These are phyloP conservation scores for Emberiza fucata DNA, from an alignment of 2,113 vertebrate genomes.

Conservation along the genomic window DNA sequence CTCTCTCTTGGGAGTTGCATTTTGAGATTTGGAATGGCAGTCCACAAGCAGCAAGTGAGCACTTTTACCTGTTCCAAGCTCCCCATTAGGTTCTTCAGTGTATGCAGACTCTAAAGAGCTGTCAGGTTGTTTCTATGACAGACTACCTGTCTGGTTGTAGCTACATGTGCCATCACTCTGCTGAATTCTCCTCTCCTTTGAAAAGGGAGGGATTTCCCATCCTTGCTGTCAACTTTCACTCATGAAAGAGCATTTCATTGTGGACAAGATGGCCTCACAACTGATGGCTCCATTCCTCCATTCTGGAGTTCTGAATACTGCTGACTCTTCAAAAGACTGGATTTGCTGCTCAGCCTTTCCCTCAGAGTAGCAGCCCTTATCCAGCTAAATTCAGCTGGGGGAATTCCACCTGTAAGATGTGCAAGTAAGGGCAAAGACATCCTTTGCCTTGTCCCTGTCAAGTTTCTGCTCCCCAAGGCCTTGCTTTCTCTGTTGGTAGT, in stretches of 20 bases:
- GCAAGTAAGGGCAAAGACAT: slow-evolving; percentile 56
- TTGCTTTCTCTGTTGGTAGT: slow-evolving; percentile 53
- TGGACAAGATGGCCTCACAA: not conserved
- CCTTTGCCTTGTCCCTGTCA: slow-evolving; percentile 43
- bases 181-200: not conserved
- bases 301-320: not conserved
- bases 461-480: slow-evolving; percentile 63
- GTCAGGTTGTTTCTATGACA: not conserved
- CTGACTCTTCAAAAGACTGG: not conserved
- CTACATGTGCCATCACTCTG: not conserved
- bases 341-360: slow-evolving; percentile 5
- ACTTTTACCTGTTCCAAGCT: not conserved
- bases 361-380: slow-evolving; percentile 12
- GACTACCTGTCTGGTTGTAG: not conserved
- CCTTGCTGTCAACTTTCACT: not conserved
- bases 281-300: not conserved
- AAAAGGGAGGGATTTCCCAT: not conserved
- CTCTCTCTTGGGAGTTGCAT: not conserved
- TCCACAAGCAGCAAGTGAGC: not conserved
- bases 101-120: not conserved
- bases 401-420: slow-evolving; percentile 58
- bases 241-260: not conserved
- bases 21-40: not conserved
- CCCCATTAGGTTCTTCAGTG: not conserved
- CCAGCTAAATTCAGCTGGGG: slow-evolving; percentile 49